Evolutionary conservation across 2,888 invertebrate species (phyloP), one percentile per base, ranked within the genome.

Genomic region (Rhogogaster chlorosoma): DNA sequence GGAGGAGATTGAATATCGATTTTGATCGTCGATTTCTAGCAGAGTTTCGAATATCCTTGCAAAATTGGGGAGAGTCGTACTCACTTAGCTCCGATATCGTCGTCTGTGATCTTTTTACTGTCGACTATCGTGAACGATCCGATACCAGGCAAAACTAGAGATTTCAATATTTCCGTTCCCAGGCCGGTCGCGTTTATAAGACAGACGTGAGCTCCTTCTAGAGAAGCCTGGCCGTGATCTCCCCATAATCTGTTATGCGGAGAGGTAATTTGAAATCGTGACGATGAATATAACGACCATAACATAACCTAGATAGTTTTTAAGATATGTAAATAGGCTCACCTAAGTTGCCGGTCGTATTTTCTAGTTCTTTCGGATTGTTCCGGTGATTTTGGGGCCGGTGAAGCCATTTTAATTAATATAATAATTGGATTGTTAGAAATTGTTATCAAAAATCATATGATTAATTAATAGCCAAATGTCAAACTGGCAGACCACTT

Each of bases 131-230:
- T 99, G 89, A 98, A 97, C 32, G 97, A 96, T 75, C 98, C 98
- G 88, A 98, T 96, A 22, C 99, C 99, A 80, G 99, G 99, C 57
- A 99, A 94, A 15, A 99, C 97, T 45, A 99, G 95, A 38, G 98
- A 98, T 93, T 99, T 99, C 42, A 99, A 94, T 85, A 98, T 96
- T 95, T 99, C 99, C 36, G 99, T 99, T 18, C 99, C 99, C 75
- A 98, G 95, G 7, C 98, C 98, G 67, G 97, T 98, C 0, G 98
- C 99, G 94, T 99, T 99, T 87, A 99, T 97, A 36, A 99, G 93
- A 93, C 99, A 99, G 89, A 99, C 96, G 93, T 98, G 97, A 22
- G 99, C 97, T 87, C 95, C 95, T 95, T 99, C 99, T 85, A 99
- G 94, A 4, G 97, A 95, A 87, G 95, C 94, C 94, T 99, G 99